Conservation (phyloP, 92 coral and sea anemone species). For the Parazoanthus darwini region DNA sequence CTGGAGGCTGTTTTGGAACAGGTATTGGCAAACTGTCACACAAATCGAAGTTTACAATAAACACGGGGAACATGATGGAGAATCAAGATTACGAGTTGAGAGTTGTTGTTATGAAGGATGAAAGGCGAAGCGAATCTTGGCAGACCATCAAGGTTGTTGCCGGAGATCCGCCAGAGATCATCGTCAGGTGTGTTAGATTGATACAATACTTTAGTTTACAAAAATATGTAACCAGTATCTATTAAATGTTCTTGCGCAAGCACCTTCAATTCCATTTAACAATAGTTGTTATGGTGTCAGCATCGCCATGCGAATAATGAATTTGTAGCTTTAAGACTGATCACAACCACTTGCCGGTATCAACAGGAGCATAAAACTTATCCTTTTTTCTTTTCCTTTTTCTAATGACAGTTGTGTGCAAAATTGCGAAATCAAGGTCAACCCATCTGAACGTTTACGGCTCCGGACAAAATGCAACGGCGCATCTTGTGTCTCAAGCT, state of each 20-base stretch:
- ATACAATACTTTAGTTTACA: too few relatives aligned
- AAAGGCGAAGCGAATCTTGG: constrained; percentile 48
- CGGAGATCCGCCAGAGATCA: constrained; percentile 54
- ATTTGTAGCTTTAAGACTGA: too few relatives aligned
- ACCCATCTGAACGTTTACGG: constrained; percentile 65
- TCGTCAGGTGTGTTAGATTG: constrained; percentile 51
- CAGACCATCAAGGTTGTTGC: constrained; percentile 59
- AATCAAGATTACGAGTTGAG: constrained; percentile 54
- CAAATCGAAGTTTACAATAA: constrained; percentile 45
- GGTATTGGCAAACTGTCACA: constrained; percentile 64
- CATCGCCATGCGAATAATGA: too few relatives aligned
- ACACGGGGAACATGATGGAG: constrained; percentile 56
- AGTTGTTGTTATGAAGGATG: constrained; percentile 53
- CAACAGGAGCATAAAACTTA: too few relatives aligned
- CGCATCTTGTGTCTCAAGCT: constrained; percentile 37
- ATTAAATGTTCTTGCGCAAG: too few relatives aligned
- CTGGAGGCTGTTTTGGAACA: constrained; percentile 79
- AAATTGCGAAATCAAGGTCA: constrained; percentile 55
- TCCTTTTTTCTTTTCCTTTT: not conserved
- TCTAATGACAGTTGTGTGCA: constrained; percentile 57
- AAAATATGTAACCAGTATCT: not conserved
- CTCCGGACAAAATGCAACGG: constrained; percentile 48
- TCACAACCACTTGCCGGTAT: too few relatives aligned
- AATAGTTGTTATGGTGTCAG: too few relatives aligned
- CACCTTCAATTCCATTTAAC: too few relatives aligned